Evolutionary conservation across 2,113 vertebrate species (phyloP), one percentile per base, ranked within the genome.

Genomic region (Microtus ochrogaster): DNA sequence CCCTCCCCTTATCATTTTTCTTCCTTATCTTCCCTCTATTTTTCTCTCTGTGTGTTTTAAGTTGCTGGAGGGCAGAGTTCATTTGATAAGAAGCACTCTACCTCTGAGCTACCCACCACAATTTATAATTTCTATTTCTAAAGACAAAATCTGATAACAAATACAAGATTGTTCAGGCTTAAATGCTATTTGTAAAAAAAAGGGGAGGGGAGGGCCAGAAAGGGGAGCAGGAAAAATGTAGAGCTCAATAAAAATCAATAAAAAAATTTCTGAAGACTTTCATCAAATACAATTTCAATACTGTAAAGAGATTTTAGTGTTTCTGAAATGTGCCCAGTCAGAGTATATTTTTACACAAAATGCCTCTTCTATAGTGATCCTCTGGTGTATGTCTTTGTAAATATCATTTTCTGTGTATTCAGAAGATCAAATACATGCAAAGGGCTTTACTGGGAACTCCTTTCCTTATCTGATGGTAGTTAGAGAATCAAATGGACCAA

Each of bases 151-250:
- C 26, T 49, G 78, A 90, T 12, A 78, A 30, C 24, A 96, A 94
- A 78, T 19, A 83, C 22, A 93, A 65, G 72, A 92, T 55, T 82
- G 16, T 52, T 94, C 16, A 86, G 21, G 68, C 78, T 79, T 94
- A 94, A 79, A 97, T 39, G 58, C 22, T 61, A 78, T 94, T 90
- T 96, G 86, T 86, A 65, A 86, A 93, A 86, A 93, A 58, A 58
- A 21, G 19, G 58, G 58, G 5, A 58, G 58, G 58, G 58, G 19
- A 58, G 58, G 19, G 5, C 19, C 58, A 58, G 19, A 17, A 17
- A 58, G 5, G 6, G 58, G 19, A 58, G 58, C n/a, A 19, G 22
- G 19, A 7, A 21, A 58, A 58, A 58, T 58, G 58, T 58, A 58
- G 58, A 58, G 58, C 58, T 58, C 19, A 58, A 21, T 58, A 58